These are phyloP conservation scores for Aselliscus stoliczkanus DNA, from an alignment of 2,797 vertebrate genomes.

Conservation along the genomic window DNA sequence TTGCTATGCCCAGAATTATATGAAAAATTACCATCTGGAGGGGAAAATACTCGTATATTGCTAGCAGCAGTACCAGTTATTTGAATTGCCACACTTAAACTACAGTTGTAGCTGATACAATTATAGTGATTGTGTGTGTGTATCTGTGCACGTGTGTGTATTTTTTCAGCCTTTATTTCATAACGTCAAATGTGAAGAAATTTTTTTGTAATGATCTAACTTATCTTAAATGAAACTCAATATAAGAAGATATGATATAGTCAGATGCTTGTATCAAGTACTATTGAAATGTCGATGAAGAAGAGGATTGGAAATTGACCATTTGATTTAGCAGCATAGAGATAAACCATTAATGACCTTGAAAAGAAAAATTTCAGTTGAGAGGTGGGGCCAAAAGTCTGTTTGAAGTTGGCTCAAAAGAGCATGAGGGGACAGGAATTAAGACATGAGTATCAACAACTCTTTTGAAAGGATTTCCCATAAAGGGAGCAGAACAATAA, in stretches of 20 bases:
- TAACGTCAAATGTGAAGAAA: background rate
- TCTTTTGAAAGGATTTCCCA: background rate
- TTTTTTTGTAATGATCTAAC: background rate
- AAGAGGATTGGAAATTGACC: background rate
- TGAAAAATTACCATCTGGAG: background rate
- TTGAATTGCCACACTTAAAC: background rate
- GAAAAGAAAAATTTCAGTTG: constrained; percentile 6
- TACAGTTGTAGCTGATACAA: background rate
- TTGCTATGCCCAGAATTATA: background rate
- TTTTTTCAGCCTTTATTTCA: background rate
- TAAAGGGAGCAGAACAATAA: background rate
- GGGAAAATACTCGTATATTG: background rate
- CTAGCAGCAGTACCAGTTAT: background rate
- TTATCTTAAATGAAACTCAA: background rate
- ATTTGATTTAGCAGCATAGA: background rate
- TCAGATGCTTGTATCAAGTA: background rate
- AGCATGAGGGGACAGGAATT: background rate
- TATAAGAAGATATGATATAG: background rate
- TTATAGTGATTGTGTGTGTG: background rate
- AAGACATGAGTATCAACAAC: background rate
- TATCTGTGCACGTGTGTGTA: background rate
- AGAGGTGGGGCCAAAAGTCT: background rate
- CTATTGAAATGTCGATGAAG: background rate
- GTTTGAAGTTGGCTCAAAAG: constrained; percentile 45
- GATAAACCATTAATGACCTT: background rate